Percentiles rank a stretch among this genome's conserved stretches.
Evolutionary conservation across 2,888 invertebrate genomes (phyloP).

Genomic region (Dasysyrphus tricinctus): DNA sequence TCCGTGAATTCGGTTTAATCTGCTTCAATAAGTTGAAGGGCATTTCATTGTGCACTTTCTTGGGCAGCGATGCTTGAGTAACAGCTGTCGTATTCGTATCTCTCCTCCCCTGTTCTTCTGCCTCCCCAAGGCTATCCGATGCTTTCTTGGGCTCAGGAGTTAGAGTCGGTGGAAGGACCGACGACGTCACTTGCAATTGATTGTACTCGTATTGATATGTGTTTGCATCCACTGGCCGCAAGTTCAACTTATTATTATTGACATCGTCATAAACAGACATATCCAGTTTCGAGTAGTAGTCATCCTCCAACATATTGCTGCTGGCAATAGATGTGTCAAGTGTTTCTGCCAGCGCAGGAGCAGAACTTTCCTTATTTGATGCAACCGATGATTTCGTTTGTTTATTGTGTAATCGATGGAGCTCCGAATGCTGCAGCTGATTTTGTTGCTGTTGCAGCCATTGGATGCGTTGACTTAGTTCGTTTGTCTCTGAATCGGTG

Average conservation of each 20-base stretch:
- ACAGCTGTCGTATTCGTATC: constrained; percentile 26
- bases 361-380: constrained; percentile 26
- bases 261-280: constrained; percentile 83
- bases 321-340: constrained; percentile 67
- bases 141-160: constrained; percentile 35
- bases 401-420: constrained; percentile 47
- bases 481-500: constrained; percentile 52
- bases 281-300: constrained; percentile 81
- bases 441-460: constrained; percentile 51
- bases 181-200: constrained; percentile 56
- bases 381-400: constrained; percentile 22
- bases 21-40: constrained; percentile 35
- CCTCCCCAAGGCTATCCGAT: constrained; percentile 72
- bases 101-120: constrained; percentile 40
- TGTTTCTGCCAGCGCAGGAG: constrained; percentile 21
- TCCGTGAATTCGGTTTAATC: constrained; percentile 53
- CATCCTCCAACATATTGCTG: constrained; percentile 76
- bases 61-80: constrained; percentile 37
- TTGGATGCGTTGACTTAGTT: constrained; percentile 54
- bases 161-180: constrained; percentile 51
- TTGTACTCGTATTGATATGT: constrained; percentile 79
- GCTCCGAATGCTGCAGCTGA: constrained; percentile 35
- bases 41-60: constrained; percentile 43
- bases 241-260: constrained; percentile 83
- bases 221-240: constrained; percentile 79